Conservation (phyloP, 35 echinoderm and acorn worm species). For the Ophiothrix spiculata region DNA sequence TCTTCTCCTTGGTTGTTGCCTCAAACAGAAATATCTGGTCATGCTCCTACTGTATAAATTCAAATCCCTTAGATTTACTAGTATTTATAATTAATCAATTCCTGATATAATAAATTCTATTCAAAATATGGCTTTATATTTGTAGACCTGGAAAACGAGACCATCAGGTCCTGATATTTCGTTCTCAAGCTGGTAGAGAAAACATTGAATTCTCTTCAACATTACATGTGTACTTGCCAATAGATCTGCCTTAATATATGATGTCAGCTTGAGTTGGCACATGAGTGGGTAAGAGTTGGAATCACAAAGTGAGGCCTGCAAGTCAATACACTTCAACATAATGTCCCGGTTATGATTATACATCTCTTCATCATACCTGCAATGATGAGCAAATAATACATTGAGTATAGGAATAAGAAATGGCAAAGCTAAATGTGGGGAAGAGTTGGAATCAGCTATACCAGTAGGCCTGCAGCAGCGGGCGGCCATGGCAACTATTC, state of each 20-base stretch:
- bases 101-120: not conserved
- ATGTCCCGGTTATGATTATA: slow-evolving; percentile 39
- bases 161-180: not conserved
- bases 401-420: slow-evolving; percentile 57
- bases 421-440: slow-evolving; percentile 45
- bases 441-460: not conserved
- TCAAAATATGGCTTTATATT: too few species aligned
- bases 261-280: slow-evolving; percentile 68
- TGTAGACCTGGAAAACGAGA: not conserved
- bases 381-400: slow-evolving; percentile 38
- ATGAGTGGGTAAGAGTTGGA: slow-evolving; percentile 16
- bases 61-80: not conserved
- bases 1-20: too few species aligned
- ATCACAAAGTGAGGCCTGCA: slow-evolving; percentile 20
- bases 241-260: slow-evolving; percentile 73
- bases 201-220: not conserved
- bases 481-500: too few species aligned
- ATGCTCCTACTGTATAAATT: not conserved
- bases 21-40: too few species aligned
- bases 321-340: slow-evolving; percentile 41
- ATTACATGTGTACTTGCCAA: slow-evolving; percentile 42
- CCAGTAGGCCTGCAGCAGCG: too few species aligned
- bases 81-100: not conserved
- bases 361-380: slow-evolving; percentile 46
- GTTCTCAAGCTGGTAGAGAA: not conserved